Percentiles rank a stretch among this genome's conserved stretches.
phyloP scores from a whole-genome alignment of 2,888 invertebrate species.

The Notocelia uddmanniana region DNA sequence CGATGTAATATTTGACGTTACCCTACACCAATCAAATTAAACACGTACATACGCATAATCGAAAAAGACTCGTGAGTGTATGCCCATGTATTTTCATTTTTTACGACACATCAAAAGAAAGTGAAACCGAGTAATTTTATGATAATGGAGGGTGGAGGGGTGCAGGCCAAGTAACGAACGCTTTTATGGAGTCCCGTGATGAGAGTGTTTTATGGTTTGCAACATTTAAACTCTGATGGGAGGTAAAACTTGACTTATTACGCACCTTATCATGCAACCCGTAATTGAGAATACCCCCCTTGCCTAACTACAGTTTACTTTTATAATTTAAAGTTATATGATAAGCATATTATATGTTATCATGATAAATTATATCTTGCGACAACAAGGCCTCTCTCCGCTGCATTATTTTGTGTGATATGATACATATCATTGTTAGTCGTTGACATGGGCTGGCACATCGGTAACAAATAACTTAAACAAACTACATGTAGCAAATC shows the following conservation, averaged over 20 bases:
- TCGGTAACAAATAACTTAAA: no score
- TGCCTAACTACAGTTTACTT: neutral
- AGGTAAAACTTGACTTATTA: constrained; percentile 44
- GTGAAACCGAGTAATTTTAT: constrained; percentile 83
- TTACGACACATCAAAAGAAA: constrained; percentile 83
- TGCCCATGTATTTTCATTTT: constrained; percentile 73
- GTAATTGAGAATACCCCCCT: neutral
- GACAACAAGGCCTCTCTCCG: neutral
- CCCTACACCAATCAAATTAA: neutral
- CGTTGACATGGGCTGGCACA: no score
- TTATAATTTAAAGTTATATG: constrained; percentile 1
- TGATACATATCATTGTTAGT: no score
- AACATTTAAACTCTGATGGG: constrained; percentile 65
- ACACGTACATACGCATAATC: constrained; percentile 35
- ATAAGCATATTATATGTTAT: neutral
- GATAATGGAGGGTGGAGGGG: constrained; percentile 73
- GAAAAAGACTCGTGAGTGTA: constrained; percentile 58
- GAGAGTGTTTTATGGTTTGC: constrained; percentile 75
- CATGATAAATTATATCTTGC: no score
- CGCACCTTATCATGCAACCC: constrained; percentile 12
- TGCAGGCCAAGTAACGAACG: constrained; percentile 71
- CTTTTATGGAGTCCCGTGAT: constrained; percentile 78
- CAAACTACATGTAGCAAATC: no score
- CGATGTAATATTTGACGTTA: neutral
- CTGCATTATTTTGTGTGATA: neutral